These are phyloP conservation scores for Pristionchus maxplancki DNA, from an alignment of 2,888 invertebrate species.

Conservation along the genomic window DNA sequence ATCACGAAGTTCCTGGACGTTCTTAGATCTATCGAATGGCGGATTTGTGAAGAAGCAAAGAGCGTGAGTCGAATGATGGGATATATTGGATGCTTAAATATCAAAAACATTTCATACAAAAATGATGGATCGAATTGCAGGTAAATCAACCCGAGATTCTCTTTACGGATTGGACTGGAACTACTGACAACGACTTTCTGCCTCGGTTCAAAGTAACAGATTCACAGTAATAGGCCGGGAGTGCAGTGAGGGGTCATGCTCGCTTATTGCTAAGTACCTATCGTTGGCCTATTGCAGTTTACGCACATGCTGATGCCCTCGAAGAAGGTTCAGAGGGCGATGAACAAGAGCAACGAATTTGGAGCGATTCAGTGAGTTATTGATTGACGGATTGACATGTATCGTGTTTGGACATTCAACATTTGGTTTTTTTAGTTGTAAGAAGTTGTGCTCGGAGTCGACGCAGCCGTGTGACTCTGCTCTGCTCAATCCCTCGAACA, in stretches of 20 bases:
- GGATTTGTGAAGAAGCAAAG: background rate
- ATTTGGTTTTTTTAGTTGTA: no score
- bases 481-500: background rate
- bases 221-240: background rate
- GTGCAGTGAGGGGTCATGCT: no score
- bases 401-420: no score
- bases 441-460: background rate
- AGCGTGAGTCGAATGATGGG: background rate
- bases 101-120: no score
- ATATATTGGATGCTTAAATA: no score
- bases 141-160: background rate
- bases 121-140: background rate
- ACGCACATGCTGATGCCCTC: background rate
- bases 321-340: background rate
- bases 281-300: background rate
- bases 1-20: background rate
- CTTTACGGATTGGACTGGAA: constrained; percentile 12
- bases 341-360: background rate
- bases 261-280: no score
- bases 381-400: no score
- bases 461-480: background rate
- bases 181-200: background rate
- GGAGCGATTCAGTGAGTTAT: background rate
- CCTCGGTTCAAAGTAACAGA: background rate
- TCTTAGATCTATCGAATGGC: background rate